These are phyloP conservation scores for Knipowitschia caucasica DNA, from an alignment of 2,797 vertebrate genomes.

Conservation along the genomic window DNA sequence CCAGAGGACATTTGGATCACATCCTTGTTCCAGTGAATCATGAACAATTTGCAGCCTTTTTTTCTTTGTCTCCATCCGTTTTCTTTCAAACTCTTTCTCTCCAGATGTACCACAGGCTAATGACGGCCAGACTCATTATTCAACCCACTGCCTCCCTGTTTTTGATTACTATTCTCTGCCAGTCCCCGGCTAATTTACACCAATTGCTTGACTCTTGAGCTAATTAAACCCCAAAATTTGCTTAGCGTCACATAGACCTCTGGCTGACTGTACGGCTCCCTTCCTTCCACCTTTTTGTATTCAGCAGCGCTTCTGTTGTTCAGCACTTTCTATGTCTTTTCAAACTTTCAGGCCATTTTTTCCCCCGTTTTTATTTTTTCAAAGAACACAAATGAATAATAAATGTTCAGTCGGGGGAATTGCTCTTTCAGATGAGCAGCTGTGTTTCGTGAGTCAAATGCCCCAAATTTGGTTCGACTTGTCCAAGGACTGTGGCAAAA, in stretches of 20 bases:
- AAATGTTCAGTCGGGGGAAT: constrained; percentile 60
- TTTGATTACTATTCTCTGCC: constrained; percentile 54
- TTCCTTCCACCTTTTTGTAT: constrained; percentile 60
- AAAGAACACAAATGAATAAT: constrained; percentile 60
- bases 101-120: constrained; percentile 39
- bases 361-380: constrained; percentile 36
- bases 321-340: constrained; percentile 60
- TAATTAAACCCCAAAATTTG: constrained; percentile 53
- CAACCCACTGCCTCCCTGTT: constrained; percentile 32
- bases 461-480: constrained; percentile 50
- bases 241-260: constrained; percentile 49
- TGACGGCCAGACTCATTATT: constrained; percentile 34
- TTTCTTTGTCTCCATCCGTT: constrained; percentile 26
- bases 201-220: constrained; percentile 47
- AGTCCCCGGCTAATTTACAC: constrained; percentile 50
- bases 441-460: constrained; percentile 65
- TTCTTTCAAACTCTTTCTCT: constrained; percentile 24
- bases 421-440: constrained; percentile 62
- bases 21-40: constrained; percentile 10
- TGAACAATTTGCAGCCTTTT: constrained; percentile 17
- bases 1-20: constrained; percentile 1
- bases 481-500: constrained; percentile 40
- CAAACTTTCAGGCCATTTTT: constrained; percentile 52
- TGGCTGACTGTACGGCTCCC: constrained; percentile 32
- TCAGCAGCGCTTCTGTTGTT: constrained; percentile 43